A percentile compares a stretch with the other conserved stretches of the same genome.
phyloP scores from a whole-genome alignment of 2,888 invertebrate species.

The Heterodera filipjevi region DNA sequence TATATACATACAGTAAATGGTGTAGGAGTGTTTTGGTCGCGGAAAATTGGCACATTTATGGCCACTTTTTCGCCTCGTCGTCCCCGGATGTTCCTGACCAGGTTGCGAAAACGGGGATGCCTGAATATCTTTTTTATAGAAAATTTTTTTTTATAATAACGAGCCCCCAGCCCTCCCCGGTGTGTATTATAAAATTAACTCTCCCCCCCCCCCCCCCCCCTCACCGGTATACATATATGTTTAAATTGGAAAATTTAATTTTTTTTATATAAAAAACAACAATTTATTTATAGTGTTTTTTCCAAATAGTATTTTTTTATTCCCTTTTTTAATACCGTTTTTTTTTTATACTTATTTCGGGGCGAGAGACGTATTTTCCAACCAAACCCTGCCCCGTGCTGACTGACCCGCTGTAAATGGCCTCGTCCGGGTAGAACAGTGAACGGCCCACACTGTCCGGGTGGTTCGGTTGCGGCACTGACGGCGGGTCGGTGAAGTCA shows the following conservation, averaged over 20 bases:
- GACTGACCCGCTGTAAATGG: slow-evolving; percentile 73
- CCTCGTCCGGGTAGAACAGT: slow-evolving; percentile 89
- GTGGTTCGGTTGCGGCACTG: slow-evolving; percentile 74
- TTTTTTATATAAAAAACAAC: too few relatives aligned
- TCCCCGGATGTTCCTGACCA: slow-evolving; percentile 88
- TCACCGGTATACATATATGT: too few relatives aligned
- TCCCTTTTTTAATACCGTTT: too few relatives aligned
- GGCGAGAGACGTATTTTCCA: too few relatives aligned
- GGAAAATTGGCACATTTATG: slow-evolving; percentile 89
- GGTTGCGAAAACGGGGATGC: slow-evolving; percentile 71
- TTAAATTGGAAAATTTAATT: too few relatives aligned
- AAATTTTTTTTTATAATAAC: too few relatives aligned
- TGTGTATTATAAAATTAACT: too few relatives aligned
- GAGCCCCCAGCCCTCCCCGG: too few relatives aligned
- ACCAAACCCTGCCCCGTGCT: slow-evolving; percentile 81
- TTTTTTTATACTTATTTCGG: too few relatives aligned
- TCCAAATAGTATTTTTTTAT: too few relatives aligned
- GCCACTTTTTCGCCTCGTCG: slow-evolving; percentile 91
- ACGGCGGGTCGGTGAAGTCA: slow-evolving; percentile 82
- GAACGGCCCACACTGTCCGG: slow-evolving; percentile 78
- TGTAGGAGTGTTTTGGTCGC: slow-evolving; percentile 81
- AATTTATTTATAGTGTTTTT: too few relatives aligned
- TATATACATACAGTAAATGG: slow-evolving; percentile 69
- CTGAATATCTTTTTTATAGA: background rate
- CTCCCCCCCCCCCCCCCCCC: too few relatives aligned